Evolutionary conservation across 2,888 invertebrate species (phyloP).

Genomic region (Pocota personata): DNA sequence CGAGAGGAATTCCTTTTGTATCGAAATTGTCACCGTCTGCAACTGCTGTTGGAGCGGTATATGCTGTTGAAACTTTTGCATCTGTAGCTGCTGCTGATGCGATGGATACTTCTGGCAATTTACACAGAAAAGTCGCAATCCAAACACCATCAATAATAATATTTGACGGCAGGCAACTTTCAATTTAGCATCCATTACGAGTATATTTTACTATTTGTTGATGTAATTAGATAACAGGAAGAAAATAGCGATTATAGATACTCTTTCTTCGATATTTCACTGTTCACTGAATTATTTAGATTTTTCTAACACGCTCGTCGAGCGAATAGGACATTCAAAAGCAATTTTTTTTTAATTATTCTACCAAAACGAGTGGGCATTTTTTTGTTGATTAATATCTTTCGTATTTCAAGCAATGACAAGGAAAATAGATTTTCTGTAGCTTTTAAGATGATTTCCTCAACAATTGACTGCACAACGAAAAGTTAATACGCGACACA

Average conservation of each 20-base stretch:
- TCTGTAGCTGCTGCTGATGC: not conserved
- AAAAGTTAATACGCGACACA: conserved; percentile 4
- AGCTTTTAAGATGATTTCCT: conserved; percentile 1
- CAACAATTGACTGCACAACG: conserved; percentile 15
- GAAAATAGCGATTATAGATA: no score
- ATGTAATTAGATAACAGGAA: conserved; percentile 34
- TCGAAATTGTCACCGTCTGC: conserved; percentile 55
- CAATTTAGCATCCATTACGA: conserved; percentile 74
- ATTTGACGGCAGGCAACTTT: conserved; percentile 72
- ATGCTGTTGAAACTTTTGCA: conserved; percentile 45
- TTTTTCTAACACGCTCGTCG: no score
- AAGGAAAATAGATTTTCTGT: not conserved
- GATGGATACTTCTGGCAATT: conserved; percentile 71
- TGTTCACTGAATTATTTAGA: conserved; percentile 16
- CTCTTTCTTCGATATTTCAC: not conserved
- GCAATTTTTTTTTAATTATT: no score
- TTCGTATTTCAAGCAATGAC: conserved; percentile 14
- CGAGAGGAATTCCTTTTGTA: conserved; percentile 70
- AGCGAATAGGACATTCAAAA: no score
- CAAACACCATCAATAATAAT: conserved; percentile 72
- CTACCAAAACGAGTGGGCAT: no score
- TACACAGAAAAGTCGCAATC: conserved; percentile 73
- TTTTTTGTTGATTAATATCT: no score
- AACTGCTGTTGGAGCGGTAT: not conserved
- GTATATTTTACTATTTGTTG: conserved; percentile 3